phyloP scores from a whole-genome alignment of 2,113 vertebrate genomes.

The Colinus virginianus region DNA sequence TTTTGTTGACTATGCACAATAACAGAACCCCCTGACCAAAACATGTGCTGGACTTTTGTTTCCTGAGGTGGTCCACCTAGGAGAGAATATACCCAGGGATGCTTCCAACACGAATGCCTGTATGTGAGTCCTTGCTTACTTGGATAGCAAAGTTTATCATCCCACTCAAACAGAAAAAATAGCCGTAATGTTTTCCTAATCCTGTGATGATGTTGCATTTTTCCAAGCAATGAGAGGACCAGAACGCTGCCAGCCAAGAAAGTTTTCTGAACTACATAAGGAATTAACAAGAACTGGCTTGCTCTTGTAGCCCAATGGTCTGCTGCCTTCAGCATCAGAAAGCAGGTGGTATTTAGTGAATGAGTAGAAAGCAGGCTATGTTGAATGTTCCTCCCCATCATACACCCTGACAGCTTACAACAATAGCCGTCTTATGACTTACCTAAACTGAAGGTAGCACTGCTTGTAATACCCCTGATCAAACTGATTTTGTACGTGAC shows the following conservation, averaged over 20 bases:
- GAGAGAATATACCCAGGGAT: background rate
- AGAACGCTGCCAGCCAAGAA: background rate
- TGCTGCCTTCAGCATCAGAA: background rate
- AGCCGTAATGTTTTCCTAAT: background rate
- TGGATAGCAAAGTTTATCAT: accelerated
- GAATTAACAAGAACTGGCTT: background rate
- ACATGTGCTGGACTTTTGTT: background rate
- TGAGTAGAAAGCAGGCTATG: background rate
- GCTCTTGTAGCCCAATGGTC: background rate
- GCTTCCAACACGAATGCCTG: conserved; percentile 1
- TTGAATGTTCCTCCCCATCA: background rate
- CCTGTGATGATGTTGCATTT: background rate
- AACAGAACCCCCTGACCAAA: conserved; percentile 49
- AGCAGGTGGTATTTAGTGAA: background rate
- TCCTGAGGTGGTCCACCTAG: background rate
- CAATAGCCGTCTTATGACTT: background rate
- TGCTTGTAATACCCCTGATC: background rate
- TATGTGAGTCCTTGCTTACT: background rate
- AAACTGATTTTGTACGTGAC: background rate
- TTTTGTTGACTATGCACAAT: conserved; percentile 38
- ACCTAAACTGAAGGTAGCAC: background rate
- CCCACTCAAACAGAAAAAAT: background rate
- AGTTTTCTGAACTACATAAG: background rate
- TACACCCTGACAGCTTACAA: background rate
- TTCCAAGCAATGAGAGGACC: background rate